Conservation (phyloP, 2,113 vertebrate genomes). For the Galbula dea region DNA sequence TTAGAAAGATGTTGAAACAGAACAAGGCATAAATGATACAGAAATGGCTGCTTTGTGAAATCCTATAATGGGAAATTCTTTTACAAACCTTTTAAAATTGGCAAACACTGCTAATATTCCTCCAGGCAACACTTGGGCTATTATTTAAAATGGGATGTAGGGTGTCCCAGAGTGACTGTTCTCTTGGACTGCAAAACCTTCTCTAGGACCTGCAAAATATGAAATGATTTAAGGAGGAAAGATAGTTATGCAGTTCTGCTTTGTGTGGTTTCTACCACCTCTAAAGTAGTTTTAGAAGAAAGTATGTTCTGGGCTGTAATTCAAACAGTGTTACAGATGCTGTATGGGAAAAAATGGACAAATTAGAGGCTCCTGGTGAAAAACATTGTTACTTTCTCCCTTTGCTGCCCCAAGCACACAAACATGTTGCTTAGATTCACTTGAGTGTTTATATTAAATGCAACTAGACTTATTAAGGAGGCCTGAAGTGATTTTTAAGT, state of each 20-base stretch:
- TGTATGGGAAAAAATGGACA: not conserved
- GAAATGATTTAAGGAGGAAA: conserved; percentile 52
- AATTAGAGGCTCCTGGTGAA: conserved; percentile 3
- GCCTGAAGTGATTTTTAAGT: not conserved
- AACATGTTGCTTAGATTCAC: not conserved
- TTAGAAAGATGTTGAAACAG: not conserved
- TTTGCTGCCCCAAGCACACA: not conserved
- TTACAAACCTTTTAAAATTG: conserved; percentile 37
- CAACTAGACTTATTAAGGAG: not conserved
- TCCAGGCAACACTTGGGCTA: conserved; percentile 39
- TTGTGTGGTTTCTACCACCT: conserved; percentile 40
- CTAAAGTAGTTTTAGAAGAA: not conserved
- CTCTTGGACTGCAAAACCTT: conserved; percentile 35
- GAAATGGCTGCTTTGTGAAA: conserved; percentile 30
- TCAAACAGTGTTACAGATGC: conserved; percentile 21
- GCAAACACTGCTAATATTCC: conserved; percentile 45
- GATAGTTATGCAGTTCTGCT: not conserved
- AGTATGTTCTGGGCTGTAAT: not conserved
- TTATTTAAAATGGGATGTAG: conserved; percentile 48
- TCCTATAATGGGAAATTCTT: conserved; percentile 37
- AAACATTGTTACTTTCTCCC: not conserved
- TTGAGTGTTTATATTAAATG: not conserved
- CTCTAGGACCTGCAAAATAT: conserved; percentile 12
- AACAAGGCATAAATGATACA: conserved; percentile 21
- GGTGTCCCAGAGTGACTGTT: conserved; percentile 35